phyloP scores from a whole-genome alignment of 2,113 vertebrate species.

The human (Homo sapiens) region GRCh38 chr7:156321501-156322000 shows the following conservation, averaged over 20 bases:
- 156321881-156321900: fast-evolving
- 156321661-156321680: too few species aligned
- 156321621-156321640: too few species aligned
- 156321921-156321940: fast-evolving
- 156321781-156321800: neutral
- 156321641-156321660: too few species aligned
- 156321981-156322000: fast-evolving
- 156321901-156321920: fast-evolving
- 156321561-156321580: too few species aligned
- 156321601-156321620: too few species aligned
- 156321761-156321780: too few species aligned
- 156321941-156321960: fast-evolving
- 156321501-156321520: too few species aligned
- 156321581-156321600: too few species aligned
- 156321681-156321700: too few species aligned
- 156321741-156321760: neutral
- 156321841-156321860: neutral
- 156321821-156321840: neutral
- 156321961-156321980: fast-evolving
- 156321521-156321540: too few species aligned
- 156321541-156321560: too few species aligned
- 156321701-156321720: neutral
- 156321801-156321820: neutral
- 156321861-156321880: neutral
- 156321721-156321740: fast-evolving